Evolutionary conservation across 1,140 invertebrate species (phyloP).

Genomic region (Lepidostoma basale): DNA sequence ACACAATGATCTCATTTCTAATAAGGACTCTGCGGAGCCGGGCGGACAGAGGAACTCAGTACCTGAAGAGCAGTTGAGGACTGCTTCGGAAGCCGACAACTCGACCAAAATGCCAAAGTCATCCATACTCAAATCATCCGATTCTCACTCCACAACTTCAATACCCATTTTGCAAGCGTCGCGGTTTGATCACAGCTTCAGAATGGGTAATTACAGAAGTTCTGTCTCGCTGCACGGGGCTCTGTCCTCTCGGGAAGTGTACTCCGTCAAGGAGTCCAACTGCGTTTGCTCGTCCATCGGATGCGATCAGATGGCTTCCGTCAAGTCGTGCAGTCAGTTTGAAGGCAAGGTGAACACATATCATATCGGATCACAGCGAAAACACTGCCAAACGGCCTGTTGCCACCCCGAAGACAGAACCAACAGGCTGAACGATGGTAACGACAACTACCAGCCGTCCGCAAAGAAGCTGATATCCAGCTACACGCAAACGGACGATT

Average conservation of each 20-base stretch:
- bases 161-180: slow-evolving; percentile 60
- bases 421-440: slow-evolving; percentile 33
- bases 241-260: slow-evolving; percentile 28
- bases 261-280: slow-evolving; percentile 27
- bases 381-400: slow-evolving; percentile 50
- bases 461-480: slow-evolving; percentile 53
- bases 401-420: slow-evolving; percentile 35
- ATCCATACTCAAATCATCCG: not conserved
- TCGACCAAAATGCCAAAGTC: not conserved
- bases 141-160: slow-evolving; percentile 52
- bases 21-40: slow-evolving; percentile 28
- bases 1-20: slow-evolving; percentile 29
- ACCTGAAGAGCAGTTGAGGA: not conserved
- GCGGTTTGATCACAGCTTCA: slow-evolving; percentile 56
- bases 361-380: slow-evolving; percentile 21
- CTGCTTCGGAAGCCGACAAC: not conserved
- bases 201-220: slow-evolving; percentile 56
- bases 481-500: slow-evolving; percentile 56
- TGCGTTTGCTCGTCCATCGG: slow-evolving; percentile 27
- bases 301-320: slow-evolving; percentile 35
- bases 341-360: slow-evolving; percentile 14
- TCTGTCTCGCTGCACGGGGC: slow-evolving; percentile 30
- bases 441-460: slow-evolving; percentile 49
- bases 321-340: slow-evolving; percentile 9
- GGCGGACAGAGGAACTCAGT: not conserved